These are phyloP conservation scores for Polia nebulosa DNA, from an alignment of 2,888 invertebrate genomes.

Conservation along the genomic window DNA sequence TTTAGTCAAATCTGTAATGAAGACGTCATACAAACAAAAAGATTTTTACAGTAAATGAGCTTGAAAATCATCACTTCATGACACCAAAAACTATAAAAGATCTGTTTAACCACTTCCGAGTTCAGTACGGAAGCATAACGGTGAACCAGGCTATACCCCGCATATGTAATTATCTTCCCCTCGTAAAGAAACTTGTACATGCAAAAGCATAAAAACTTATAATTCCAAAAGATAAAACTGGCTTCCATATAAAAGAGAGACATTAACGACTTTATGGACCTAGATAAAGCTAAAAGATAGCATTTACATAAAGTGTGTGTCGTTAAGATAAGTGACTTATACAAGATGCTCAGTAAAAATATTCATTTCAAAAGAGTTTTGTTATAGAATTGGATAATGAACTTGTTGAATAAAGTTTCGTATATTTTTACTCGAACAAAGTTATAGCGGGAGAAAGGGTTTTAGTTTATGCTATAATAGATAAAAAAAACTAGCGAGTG, in stretches of 20 bases:
- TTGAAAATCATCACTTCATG: neutral
- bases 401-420: slow-evolving; percentile 4
- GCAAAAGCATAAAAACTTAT: slow-evolving; percentile 32
- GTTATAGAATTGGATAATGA: neutral
- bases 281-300: slow-evolving; percentile 52
- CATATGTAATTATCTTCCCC: neutral
- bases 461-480: neutral
- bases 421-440: neutral
- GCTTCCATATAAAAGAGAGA: slow-evolving; percentile 29
- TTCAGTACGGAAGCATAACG: neutral
- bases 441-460: neutral
- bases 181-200: neutral
- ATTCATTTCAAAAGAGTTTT: slow-evolving; percentile 17
- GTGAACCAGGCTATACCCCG: neutral
- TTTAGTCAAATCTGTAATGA: neutral
- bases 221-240: slow-evolving; percentile 44
- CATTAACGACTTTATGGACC: slow-evolving; percentile 40
- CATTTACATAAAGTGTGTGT: slow-evolving; percentile 52
- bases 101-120: neutral
- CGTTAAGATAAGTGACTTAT: slow-evolving; percentile 44
- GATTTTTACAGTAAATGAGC: neutral
- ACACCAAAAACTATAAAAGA: neutral
- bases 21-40: neutral
- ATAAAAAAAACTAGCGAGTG: no score
- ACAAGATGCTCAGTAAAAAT: slow-evolving; percentile 31